Evolutionary conservation across 1,140 invertebrate species (phyloP).

Genomic region (Bradysia coprophila): DNA sequence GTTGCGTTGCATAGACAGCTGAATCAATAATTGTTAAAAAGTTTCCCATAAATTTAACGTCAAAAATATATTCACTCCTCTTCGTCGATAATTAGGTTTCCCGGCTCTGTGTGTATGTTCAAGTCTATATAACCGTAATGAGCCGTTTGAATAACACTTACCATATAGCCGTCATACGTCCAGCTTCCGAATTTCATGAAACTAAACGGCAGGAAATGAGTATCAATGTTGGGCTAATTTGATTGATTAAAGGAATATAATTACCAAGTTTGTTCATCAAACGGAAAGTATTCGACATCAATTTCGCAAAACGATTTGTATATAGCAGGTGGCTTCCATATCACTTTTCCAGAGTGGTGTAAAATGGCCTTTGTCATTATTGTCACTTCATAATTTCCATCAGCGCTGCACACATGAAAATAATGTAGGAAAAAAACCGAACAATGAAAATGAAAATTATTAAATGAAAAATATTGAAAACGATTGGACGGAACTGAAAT

Average conservation of each 20-base stretch:
- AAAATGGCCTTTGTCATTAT: constrained; percentile 93
- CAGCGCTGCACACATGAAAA: constrained; percentile 44
- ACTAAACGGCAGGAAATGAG: too few species aligned
- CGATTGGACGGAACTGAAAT: background rate
- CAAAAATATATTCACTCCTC: too few species aligned
- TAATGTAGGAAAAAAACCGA: background rate
- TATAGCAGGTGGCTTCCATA: constrained; percentile 95
- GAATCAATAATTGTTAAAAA: too few species aligned
- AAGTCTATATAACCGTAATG: background rate
- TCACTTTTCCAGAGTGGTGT: constrained; percentile 79
- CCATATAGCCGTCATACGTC: constrained; percentile 85
- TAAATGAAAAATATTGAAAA: background rate
- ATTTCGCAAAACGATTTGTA: constrained; percentile 97
- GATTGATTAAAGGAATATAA: too few species aligned
- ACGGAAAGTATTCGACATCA: constrained; percentile 91
- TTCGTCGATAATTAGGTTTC: background rate
- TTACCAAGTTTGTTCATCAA: constrained; percentile 92
- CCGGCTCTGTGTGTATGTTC: background rate
- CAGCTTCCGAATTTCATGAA: constrained; percentile 96
- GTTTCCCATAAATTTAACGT: too few species aligned
- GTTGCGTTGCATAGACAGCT: too few species aligned
- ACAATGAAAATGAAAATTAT: background rate
- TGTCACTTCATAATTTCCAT: constrained; percentile 95
- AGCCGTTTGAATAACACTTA: constrained; percentile 27
- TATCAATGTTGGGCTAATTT: too few species aligned